phyloP scores from a whole-genome alignment of 1,140 invertebrate species.

The Portunus trituberculatus region DNA sequence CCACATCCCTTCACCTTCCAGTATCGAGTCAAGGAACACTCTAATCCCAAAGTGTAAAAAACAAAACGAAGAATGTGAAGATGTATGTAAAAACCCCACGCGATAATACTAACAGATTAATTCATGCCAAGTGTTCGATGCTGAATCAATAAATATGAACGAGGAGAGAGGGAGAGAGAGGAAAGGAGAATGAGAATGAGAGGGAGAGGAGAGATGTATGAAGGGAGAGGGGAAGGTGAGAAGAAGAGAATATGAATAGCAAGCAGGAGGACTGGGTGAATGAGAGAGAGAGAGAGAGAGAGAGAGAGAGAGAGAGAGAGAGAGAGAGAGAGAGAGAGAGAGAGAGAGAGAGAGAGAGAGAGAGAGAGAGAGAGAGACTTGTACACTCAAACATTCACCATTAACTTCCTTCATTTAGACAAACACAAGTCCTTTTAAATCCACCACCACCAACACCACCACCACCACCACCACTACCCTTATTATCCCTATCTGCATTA shows the following conservation, averaged over 20 bases:
- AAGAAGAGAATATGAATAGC: not conserved
- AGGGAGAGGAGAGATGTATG: not conserved
- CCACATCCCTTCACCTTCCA: too few relatives aligned
- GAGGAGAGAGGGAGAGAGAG: not conserved
- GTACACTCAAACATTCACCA: not conserved
- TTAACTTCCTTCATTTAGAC: too few relatives aligned
- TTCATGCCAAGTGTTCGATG: too few relatives aligned
- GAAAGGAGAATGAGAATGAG: not conserved
- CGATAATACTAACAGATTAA: too few relatives aligned
- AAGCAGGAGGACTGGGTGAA: not conserved
- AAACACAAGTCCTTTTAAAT: too few relatives aligned
- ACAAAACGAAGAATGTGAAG: too few relatives aligned
- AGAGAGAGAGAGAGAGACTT: slow-evolving; percentile 39
- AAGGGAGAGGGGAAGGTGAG: not conserved
- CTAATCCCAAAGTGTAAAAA: too few relatives aligned
- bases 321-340: slow-evolving; percentile 40
- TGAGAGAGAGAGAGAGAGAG: not conserved
- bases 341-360: slow-evolving; percentile 48
- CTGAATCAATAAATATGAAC: too few relatives aligned
- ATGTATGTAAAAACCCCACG: too few relatives aligned
- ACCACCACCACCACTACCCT: not conserved
- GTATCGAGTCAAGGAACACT: too few relatives aligned
- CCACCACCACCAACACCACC: not conserved
- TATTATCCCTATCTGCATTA: not conserved
- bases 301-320: slow-evolving; percentile 32